These are phyloP conservation scores for Ophioderma brevispina DNA, from an alignment of 35 echinoderm and acorn worm species.

Conservation along the genomic window DNA sequence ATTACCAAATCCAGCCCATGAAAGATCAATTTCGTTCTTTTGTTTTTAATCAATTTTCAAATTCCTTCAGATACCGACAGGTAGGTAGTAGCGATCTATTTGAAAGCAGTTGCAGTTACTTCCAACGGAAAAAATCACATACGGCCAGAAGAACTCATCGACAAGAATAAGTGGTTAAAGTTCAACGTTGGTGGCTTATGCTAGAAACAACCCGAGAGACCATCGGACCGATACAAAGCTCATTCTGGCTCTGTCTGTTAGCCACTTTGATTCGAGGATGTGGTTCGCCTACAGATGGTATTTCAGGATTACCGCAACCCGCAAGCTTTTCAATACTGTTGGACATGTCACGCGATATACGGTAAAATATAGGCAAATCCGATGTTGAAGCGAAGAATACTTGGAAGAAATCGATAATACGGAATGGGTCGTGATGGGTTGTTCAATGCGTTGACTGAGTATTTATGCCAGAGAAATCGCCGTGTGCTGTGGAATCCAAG, in stretches of 20 bases:
- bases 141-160: constrained; percentile 52
- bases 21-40: neutral
- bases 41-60: neutral
- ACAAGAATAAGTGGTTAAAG: constrained; percentile 61
- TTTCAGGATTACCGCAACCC: constrained; percentile 77
- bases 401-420: constrained; percentile 77
- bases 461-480: constrained; percentile 62
- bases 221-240: constrained; percentile 42
- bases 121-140: constrained; percentile 61
- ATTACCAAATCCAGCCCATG: no score
- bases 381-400: constrained; percentile 42
- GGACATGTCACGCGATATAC: constrained; percentile 76
- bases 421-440: constrained; percentile 35
- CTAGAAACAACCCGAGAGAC: constrained; percentile 70
- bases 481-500: constrained; percentile 45
- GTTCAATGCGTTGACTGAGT: constrained; percentile 20
- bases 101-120: no score
- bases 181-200: constrained; percentile 83
- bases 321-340: constrained; percentile 55
- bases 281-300: constrained; percentile 7
- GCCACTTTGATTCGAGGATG: neutral
- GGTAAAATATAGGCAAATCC: constrained; percentile 59
- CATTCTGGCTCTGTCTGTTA: constrained; percentile 65
- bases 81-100: no score
- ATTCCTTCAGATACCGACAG: neutral